phyloP scores from a whole-genome alignment of 1,140 invertebrate genomes.

The Achroia grisella region DNA sequence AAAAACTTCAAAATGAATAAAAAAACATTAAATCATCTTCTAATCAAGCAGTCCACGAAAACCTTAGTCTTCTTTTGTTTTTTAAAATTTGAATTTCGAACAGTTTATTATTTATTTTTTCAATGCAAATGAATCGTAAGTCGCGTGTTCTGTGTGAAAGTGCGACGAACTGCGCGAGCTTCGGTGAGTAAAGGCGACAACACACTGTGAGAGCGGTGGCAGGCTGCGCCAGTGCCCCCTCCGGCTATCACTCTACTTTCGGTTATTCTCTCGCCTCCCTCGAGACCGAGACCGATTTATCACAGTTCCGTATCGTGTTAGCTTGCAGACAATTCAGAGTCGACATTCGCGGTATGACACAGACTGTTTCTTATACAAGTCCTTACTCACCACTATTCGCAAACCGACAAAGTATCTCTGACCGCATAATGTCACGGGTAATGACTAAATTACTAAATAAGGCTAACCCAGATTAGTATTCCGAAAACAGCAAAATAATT shows the following conservation, averaged over 20 bases:
- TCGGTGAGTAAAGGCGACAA: constrained; percentile 42
- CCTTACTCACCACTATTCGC: background rate
- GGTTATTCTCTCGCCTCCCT: constrained; percentile 51
- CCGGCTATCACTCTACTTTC: constrained; percentile 60
- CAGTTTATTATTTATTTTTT: constrained; percentile 5
- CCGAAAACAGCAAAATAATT: no score
- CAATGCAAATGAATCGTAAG: background rate
- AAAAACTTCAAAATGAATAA: constrained; percentile 1
- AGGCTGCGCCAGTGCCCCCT: constrained; percentile 37
- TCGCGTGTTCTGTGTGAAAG: constrained; percentile 11
- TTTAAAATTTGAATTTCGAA: constrained; percentile 10
- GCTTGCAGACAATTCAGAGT: constrained; percentile 39
- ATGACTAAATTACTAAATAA: background rate
- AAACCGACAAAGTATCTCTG: constrained; percentile 11
- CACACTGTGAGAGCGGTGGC: constrained; percentile 37
- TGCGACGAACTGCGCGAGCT: constrained; percentile 29
- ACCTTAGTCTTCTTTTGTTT: background rate
- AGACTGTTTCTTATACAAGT: constrained; percentile 22
- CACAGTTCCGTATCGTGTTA: constrained; percentile 38
- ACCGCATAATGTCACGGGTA: constrained; percentile 26
- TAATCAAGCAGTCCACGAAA: constrained; percentile 1
- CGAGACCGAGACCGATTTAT: constrained; percentile 53
- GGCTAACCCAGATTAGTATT: no score
- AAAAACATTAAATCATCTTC: constrained; percentile 4
- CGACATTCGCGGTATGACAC: constrained; percentile 14